Evolutionary conservation across 1,140 invertebrate genomes (phyloP).

Genomic region (Zaprionus capensis): DNA sequence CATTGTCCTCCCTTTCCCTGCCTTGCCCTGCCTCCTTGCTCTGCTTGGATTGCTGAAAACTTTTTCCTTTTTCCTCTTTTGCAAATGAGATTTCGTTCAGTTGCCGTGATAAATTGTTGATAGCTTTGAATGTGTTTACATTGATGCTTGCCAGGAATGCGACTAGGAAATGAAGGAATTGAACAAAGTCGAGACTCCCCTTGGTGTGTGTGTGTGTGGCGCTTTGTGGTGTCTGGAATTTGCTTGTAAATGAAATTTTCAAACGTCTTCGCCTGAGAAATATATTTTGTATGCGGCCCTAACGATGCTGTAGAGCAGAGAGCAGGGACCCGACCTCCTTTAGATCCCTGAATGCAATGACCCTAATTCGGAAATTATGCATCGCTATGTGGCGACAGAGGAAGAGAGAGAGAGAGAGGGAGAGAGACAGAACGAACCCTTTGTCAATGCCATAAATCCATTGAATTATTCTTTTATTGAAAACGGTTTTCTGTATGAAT

Average conservation of each 20-base stretch:
- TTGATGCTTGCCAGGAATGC: constrained; percentile 53
- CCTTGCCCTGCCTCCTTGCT: not conserved
- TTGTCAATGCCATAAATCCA: constrained; percentile 18
- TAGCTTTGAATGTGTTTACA: constrained; percentile 73
- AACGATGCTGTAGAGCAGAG: constrained; percentile 14
- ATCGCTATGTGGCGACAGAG: constrained; percentile 31
- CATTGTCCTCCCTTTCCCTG: not conserved
- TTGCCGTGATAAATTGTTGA: constrained; percentile 80
- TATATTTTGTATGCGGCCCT: constrained; percentile 41
- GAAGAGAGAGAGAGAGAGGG: not conserved
- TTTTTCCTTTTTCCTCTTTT: constrained; percentile 63
- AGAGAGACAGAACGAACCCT: constrained; percentile 1
- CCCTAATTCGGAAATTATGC: constrained; percentile 66
- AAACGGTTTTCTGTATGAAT: not conserved
- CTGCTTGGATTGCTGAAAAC: constrained; percentile 33
- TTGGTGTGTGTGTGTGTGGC: constrained; percentile 26
- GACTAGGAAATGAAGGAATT: constrained; percentile 36
- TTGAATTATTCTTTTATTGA: constrained; percentile 18
- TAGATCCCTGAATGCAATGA: constrained; percentile 57
- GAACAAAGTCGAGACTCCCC: not conserved
- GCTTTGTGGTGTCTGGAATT: constrained; percentile 57
- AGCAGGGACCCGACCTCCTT: constrained; percentile 13
- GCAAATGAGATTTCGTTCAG: constrained; percentile 77
- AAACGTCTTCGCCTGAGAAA: constrained; percentile 39
- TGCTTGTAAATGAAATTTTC: constrained; percentile 54